phyloP scores from a whole-genome alignment of 2,888 invertebrate genomes.

The Augochlorella aurata region DNA sequence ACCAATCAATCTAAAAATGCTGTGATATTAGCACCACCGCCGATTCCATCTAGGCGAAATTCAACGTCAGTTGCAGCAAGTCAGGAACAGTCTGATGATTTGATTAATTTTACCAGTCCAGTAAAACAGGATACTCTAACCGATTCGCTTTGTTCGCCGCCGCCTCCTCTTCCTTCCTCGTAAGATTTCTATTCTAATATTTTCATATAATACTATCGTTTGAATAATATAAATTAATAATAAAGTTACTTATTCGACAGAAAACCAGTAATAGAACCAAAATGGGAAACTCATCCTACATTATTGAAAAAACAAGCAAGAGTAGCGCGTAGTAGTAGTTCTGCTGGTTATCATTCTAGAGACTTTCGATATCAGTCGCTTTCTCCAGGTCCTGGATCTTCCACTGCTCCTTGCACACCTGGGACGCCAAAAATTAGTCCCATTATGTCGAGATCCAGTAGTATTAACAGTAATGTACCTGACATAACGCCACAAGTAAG shows the following conservation, averaged over 20 bases:
- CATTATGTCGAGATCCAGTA: conserved; percentile 77
- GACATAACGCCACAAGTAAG: conserved; percentile 75
- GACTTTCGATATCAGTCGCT: conserved; percentile 78
- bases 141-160: conserved; percentile 73
- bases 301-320: conserved; percentile 75
- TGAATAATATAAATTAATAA: background rate
- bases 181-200: conserved; percentile 61
- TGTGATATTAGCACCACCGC: conserved; percentile 82
- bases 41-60: conserved; percentile 79
- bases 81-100: conserved; percentile 72
- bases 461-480: conserved; percentile 77
- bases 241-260: conserved; percentile 58
- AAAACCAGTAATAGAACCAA: conserved; percentile 76
- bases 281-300: conserved; percentile 80
- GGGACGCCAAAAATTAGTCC: conserved; percentile 80
- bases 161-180: conserved; percentile 75
- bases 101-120: conserved; percentile 81
- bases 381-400: conserved; percentile 74
- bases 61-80: conserved; percentile 75
- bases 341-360: conserved; percentile 77
- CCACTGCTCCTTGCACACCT: conserved; percentile 79
- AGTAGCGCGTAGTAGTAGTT: conserved; percentile 79
- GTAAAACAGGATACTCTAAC: conserved; percentile 77
- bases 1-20: conserved; percentile 81
- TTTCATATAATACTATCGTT: background rate